Evolutionary conservation across 2,797 vertebrate genomes (phyloP).

Genomic region (Macropodus opercularis): DNA sequence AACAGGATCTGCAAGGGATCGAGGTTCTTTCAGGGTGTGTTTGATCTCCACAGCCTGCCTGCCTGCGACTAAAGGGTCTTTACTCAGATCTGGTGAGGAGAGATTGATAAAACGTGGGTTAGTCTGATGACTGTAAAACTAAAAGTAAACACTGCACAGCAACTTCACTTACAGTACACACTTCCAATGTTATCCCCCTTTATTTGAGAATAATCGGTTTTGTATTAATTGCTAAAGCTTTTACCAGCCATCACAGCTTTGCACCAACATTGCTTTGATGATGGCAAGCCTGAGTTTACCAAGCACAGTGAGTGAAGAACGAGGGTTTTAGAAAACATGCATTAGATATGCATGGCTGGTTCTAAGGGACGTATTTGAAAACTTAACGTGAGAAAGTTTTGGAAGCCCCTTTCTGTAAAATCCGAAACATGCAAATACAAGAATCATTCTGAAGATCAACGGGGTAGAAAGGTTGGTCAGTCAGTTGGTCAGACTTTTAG

Average conservation of each 20-base stretch:
- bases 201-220: neutral
- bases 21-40: conserved; percentile 88
- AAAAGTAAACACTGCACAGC: neutral
- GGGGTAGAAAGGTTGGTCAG: neutral
- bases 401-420: neutral
- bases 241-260: neutral
- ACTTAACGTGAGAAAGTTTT: neutral
- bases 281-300: conserved; percentile 31
- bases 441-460: conserved; percentile 2
- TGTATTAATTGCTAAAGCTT: neutral
- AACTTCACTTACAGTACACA: neutral
- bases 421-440: neutral
- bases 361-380: conserved; percentile 52
- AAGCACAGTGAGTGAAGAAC: conserved; percentile 15
- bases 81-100: conserved; percentile 82
- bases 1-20: conserved; percentile 85
- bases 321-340: neutral
- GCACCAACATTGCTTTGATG: neutral
- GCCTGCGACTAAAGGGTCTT: conserved; percentile 84
- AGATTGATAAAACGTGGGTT: conserved; percentile 6
- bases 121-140: neutral
- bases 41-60: conserved; percentile 91
- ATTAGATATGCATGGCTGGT: conserved; percentile 22
- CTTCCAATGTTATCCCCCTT: neutral
- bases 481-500: conserved; percentile 3